Evolutionary conservation across 2,113 vertebrate genomes (phyloP), one percentile per base, ranked within the genome.

Genomic region (Gambusia affinis): DNA sequence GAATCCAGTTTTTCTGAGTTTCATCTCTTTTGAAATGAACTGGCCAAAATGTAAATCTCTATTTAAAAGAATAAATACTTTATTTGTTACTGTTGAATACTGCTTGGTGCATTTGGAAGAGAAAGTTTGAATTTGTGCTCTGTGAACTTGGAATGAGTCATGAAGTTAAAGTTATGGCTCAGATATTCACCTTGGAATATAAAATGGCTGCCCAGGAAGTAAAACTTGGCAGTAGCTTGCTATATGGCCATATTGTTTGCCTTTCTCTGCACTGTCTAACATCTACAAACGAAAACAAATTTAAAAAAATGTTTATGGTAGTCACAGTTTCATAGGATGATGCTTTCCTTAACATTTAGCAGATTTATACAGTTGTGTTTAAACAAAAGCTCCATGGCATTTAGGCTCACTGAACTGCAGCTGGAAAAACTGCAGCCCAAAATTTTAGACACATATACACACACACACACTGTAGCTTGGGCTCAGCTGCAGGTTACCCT

Each of bases 401-500:
- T 62, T 27, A 72, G 69, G 65, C 68, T 76, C 66, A 65, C n/a
- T 78, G 78, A 68, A 72, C 66, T n/a, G 19, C 19, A 57, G 24
- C 22, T 24, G 63, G 64, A 74, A 78, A 81, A 84, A 74, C 83
- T 77, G 72, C 60, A 72, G 76, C 57, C 33, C 14, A n/a, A 54
- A 63, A 74, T 82, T 77, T 64, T 57, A 33, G 42, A 64, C 60
- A 76, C 71, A 67, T 60, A 61, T 68, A 73, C 15, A 70, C 54
- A 71, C 63, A 57, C 11, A 65, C 60, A 82, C 81, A 82, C 12
- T 69, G 61, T 81, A 64, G 64, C 74, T 64, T 42, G 79, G 82
- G 37, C 82, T 88, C 85, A 88, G 89, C 82, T 88, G 90, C 85
- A 92, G 87, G 90, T 87, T 80, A 85, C 84, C 88, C 83, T 91